Conservation (phyloP, 35 echinoderm and acorn worm species). For the Ophioderma brevispina region DNA sequence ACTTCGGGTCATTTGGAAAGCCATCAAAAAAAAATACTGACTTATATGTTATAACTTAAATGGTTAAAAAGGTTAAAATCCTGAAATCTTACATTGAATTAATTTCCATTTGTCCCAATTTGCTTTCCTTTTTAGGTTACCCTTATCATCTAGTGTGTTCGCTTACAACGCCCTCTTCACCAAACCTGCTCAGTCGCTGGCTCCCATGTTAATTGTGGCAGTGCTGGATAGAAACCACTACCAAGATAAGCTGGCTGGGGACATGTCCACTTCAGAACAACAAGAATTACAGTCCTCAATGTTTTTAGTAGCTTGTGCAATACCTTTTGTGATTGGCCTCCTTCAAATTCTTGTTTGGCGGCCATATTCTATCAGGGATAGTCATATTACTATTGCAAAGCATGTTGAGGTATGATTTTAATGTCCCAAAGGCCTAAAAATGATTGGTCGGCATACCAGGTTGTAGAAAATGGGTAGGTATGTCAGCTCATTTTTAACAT, state of each 20-base stretch:
- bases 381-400: neutral
- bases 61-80: too few relatives aligned
- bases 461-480: too few relatives aligned
- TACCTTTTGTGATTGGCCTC: neutral
- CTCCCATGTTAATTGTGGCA: constrained; percentile 64
- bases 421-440: too few relatives aligned
- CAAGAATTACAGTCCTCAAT: neutral
- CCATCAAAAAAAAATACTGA: too few relatives aligned
- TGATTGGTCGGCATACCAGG: too few relatives aligned
- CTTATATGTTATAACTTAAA: too few relatives aligned
- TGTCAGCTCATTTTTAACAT: too few relatives aligned
- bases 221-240: constrained; percentile 14
- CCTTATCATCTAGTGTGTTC: constrained; percentile 75
- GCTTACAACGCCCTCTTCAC: constrained; percentile 85
- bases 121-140: constrained; percentile 28
- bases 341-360: neutral
- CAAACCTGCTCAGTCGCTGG: constrained; percentile 74
- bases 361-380: neutral
- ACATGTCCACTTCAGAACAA: neutral
- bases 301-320: neutral
- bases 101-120: constrained; percentile 8
- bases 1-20: too few relatives aligned
- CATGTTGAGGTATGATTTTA: neutral
- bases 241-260: neutral
- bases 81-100: too few relatives aligned